phyloP scores from a whole-genome alignment of 2,797 vertebrate genomes.

The Amphiprion clarkii region DNA sequence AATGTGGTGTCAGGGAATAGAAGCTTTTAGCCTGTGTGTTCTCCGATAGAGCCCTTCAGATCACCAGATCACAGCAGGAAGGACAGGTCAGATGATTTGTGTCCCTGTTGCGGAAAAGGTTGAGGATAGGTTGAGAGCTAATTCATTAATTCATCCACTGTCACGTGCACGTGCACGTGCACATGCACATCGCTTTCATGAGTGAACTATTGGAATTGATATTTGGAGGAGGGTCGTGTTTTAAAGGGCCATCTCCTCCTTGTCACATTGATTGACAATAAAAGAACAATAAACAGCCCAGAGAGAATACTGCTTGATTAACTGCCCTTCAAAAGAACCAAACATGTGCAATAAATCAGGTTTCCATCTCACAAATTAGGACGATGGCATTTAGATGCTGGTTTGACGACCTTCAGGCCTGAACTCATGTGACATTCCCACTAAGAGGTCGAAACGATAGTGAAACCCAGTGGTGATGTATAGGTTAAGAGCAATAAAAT shows the following conservation, averaged over 20 bases:
- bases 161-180: not conserved
- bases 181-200: conserved; percentile 43
- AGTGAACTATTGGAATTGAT: conserved; percentile 62
- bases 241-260: conserved; percentile 64
- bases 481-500: conserved; percentile 2
- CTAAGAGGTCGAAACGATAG: conserved; percentile 10
- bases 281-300: conserved; percentile 65
- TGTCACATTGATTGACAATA: conserved; percentile 75
- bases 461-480: not conserved
- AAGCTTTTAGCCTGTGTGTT: conserved; percentile 49
- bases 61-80: conserved; percentile 41
- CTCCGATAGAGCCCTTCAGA: conserved; percentile 33
- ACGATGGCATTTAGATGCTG: conserved; percentile 46
- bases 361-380: conserved; percentile 68
- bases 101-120: conserved; percentile 48
- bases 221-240: conserved; percentile 64
- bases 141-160: conserved; percentile 54
- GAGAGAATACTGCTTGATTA: conserved; percentile 60
- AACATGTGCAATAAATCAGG: conserved; percentile 68
- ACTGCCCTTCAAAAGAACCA: conserved; percentile 59
- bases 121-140: conserved; percentile 56
- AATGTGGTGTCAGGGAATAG: conserved; percentile 24
- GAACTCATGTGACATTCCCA: conserved; percentile 18
- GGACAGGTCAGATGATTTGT: conserved; percentile 72
- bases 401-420: conserved; percentile 45